Percentiles rank a stretch among this genome's conserved stretches.
These are phyloP conservation scores for Pangasius krempfi DNA, from an alignment of 2,797 vertebrate genomes.

Conservation along the genomic window DNA sequence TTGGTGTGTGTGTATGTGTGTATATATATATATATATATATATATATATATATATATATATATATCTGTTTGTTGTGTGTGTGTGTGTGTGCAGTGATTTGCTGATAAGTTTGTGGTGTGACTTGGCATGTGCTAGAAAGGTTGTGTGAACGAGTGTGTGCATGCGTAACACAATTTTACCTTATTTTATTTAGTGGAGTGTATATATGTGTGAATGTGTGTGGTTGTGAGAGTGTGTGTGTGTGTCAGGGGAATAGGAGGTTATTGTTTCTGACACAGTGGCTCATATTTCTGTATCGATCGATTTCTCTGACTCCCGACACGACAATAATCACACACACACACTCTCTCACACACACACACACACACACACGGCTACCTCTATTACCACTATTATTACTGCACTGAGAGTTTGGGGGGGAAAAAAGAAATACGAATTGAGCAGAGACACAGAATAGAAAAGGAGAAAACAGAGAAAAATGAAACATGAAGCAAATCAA, in stretches of 20 bases:
- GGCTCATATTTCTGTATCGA: conserved; percentile 96
- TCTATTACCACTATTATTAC: conserved; percentile 56
- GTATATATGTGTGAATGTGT: conserved; percentile 43
- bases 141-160: conserved; percentile 51
- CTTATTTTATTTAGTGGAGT: conserved; percentile 61
- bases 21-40: background rate
- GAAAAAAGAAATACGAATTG: conserved; percentile 50
- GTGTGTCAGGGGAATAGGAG: conserved; percentile 71
- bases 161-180: conserved; percentile 49
- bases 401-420: conserved; percentile 38
- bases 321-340: conserved; percentile 90
- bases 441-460: conserved; percentile 50
- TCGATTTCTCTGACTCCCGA: conserved; percentile 98
- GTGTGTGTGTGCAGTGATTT: background rate
- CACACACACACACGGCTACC: conserved; percentile 34
- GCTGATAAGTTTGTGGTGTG: conserved; percentile 41
- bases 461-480: conserved; percentile 39
- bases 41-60: background rate
- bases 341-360: conserved; percentile 33
- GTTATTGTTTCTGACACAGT: conserved; percentile 97
- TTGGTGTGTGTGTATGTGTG: conserved; percentile 9
- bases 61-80: background rate
- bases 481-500: conserved; percentile 37
- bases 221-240: conserved; percentile 58
- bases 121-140: conserved; percentile 32